These are phyloP conservation scores for Cabera pusaria DNA, from an alignment of 2,888 invertebrate genomes.

Conservation along the genomic window DNA sequence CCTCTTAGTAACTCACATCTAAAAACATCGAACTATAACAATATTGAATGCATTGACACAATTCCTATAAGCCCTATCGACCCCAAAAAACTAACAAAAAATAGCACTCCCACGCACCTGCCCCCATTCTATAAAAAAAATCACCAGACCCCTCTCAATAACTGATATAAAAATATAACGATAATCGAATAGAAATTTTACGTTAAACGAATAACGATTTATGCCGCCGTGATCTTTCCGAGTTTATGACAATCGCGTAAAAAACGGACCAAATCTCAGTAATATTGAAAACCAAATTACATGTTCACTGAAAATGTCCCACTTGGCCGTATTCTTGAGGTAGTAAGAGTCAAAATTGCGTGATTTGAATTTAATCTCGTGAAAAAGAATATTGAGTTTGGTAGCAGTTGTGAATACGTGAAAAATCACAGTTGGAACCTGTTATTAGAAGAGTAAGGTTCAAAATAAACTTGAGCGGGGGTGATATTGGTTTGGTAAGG, in stretches of 20 bases:
- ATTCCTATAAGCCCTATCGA: not conserved
- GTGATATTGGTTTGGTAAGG: slow-evolving; percentile 9
- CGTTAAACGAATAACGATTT: slow-evolving; percentile 51
- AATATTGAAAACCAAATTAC: slow-evolving; percentile 50
- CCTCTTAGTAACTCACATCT: no score
- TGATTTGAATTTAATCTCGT: not conserved
- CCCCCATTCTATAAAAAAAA: slow-evolving; percentile 22
- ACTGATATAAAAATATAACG: slow-evolving; percentile 27
- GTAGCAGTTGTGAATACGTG: not conserved
- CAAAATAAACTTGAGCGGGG: slow-evolving; percentile 3
- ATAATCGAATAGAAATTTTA: slow-evolving; percentile 67
- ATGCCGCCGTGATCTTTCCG: slow-evolving; percentile 38
- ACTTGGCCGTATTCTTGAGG: slow-evolving; percentile 9
- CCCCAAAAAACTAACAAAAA: slow-evolving; percentile 20
- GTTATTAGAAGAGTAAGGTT: slow-evolving; percentile 3
- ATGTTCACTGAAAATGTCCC: not conserved
- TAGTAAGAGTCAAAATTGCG: slow-evolving; percentile 16
- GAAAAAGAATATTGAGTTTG: slow-evolving; percentile 10
- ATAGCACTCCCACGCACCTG: slow-evolving; percentile 44
- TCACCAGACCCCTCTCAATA: slow-evolving; percentile 31
- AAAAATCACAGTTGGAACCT: slow-evolving; percentile 1
- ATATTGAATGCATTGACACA: not conserved
- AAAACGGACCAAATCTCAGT: slow-evolving; percentile 52
- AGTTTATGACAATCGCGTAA: slow-evolving; percentile 64
- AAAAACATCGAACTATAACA: no score